Evolutionary conservation across 2,888 invertebrate genomes (phyloP), one percentile per base, ranked within the genome.

Genomic region (Pseudoips prasinana): DNA sequence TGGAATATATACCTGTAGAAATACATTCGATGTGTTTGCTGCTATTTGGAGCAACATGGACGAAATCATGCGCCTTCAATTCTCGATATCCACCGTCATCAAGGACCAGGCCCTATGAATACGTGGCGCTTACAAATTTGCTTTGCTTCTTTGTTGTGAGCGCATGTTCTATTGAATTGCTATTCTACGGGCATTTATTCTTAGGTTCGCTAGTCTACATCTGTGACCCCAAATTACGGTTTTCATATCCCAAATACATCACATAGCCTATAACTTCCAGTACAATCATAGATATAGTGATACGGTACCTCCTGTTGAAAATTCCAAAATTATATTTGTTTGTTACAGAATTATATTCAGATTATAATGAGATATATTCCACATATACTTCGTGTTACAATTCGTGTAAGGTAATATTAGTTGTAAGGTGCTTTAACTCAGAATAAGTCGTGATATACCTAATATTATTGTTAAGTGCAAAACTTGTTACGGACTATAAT

Each of bases 401-500:
- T 52, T 63, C 54, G 59, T 58, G 52, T 68, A 73, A 66, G 63
- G 42, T 66, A 66, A 64, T 60, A 55, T 60, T 80, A 78, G 66
- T 57, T 66, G 47, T 87, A 82, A 83, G 83, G 71, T 75, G 87
- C 85, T 85, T 86, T 83, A 80, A 83, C 78, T 80, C 81, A 75
- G 68, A 71, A 58, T 79, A 78, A 76, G 71, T 74, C 74, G 81
- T 83, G 82, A 85, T 83, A 82, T 73, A 57, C 35, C 46, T 55
- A 73, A 65, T 68, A 71, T 60, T 58, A 62, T 61, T 63, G 53
- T 55, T 59, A 57, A 70, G 64, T 59, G 56, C 63, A 53, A 58
- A 55, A 59, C 44, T 55, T 45, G 47, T 60, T 56, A 58, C 47
- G 50, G 36, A 47, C 57, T 20, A 58, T 62, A 62, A 64, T 54